phyloP scores from a whole-genome alignment of 1,140 invertebrate genomes.

The Akabosia matsudoensis region DNA sequence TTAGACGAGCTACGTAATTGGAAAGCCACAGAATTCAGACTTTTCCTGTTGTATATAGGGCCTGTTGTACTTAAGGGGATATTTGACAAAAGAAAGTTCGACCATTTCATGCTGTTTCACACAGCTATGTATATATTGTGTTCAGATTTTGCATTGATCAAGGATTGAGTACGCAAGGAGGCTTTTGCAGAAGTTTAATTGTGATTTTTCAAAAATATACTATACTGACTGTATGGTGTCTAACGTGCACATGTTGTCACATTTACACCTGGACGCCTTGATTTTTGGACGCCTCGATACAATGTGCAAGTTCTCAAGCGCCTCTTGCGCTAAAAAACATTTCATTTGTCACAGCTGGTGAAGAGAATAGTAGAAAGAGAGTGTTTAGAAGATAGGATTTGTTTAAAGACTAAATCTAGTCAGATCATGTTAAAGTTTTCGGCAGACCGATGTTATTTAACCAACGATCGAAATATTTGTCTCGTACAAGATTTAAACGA shows the following conservation, averaged over 20 bases:
- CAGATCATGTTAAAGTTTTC: too few species aligned
- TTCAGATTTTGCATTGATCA: not conserved
- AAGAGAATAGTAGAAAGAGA: too few species aligned
- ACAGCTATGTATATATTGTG: slow-evolving; percentile 11
- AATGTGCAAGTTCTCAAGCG: too few species aligned
- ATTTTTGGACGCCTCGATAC: too few species aligned
- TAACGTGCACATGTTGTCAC: not conserved
- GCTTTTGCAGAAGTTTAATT: not conserved
- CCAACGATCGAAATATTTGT: too few species aligned
- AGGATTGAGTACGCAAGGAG: not conserved
- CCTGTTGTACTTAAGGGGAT: slow-evolving; percentile 27
- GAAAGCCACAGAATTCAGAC: slow-evolving; percentile 56
- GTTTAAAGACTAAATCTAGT: too few species aligned
- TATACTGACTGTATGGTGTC: not conserved
- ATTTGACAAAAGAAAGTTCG: not conserved
- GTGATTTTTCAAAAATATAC: not conserved
- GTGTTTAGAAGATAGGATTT: too few species aligned
- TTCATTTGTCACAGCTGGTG: too few species aligned
- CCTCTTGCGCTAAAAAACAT: too few species aligned
- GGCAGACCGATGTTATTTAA: too few species aligned
- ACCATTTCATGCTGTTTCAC: slow-evolving; percentile 19
- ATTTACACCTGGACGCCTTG: not conserved
- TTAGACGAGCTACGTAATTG: slow-evolving; percentile 51
- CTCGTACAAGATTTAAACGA: too few species aligned
- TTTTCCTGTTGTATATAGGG: slow-evolving; percentile 55